Evolutionary conservation across 2,113 vertebrate genomes (phyloP).

Genomic region (Coreoperca whiteheadi): DNA sequence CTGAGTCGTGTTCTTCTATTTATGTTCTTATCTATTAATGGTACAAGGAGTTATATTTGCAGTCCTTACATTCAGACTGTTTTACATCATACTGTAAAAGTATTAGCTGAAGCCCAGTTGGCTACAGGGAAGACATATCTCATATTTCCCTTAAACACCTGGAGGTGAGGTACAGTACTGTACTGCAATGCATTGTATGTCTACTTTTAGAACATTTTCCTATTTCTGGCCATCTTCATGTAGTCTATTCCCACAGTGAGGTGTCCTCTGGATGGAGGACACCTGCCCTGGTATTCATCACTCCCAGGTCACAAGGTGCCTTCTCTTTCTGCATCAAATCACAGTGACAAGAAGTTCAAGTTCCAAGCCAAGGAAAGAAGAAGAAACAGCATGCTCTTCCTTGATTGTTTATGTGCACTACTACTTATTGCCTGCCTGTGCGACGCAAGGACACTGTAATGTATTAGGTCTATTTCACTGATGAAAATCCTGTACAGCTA

Average conservation of each 20-base stretch:
- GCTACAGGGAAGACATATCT: constrained; percentile 8
- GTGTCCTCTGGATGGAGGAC: neutral
- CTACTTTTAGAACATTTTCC: neutral
- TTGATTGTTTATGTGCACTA: constrained; percentile 1
- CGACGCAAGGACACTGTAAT: neutral
- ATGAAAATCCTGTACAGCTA: constrained; percentile 28
- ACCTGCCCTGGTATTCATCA: constrained; percentile 28
- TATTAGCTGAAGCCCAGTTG: constrained; percentile 16
- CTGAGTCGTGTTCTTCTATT: constrained; percentile 21
- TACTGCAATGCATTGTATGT: neutral
- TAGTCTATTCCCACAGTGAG: neutral
- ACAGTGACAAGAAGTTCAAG: constrained; percentile 6
- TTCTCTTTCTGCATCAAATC: constrained; percentile 27
- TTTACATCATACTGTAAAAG: constrained; percentile 21
- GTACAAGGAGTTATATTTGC: constrained; percentile 10
- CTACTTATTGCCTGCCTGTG: neutral
- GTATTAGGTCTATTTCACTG: constrained; percentile 16
- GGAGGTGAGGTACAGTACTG: constrained; percentile 6
- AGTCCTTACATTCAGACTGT: neutral
- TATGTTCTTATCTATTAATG: constrained; percentile 28
- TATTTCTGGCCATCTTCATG: constrained; percentile 3
- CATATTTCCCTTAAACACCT: constrained; percentile 25
- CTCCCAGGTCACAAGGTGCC: constrained; percentile 12
- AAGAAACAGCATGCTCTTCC: neutral
- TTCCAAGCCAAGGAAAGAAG: neutral